Evolutionary conservation across 23 tunicate genomes (phyloP), one percentile per base, ranked within the genome.

Genomic region (Halocynthia aurantium): DNA sequence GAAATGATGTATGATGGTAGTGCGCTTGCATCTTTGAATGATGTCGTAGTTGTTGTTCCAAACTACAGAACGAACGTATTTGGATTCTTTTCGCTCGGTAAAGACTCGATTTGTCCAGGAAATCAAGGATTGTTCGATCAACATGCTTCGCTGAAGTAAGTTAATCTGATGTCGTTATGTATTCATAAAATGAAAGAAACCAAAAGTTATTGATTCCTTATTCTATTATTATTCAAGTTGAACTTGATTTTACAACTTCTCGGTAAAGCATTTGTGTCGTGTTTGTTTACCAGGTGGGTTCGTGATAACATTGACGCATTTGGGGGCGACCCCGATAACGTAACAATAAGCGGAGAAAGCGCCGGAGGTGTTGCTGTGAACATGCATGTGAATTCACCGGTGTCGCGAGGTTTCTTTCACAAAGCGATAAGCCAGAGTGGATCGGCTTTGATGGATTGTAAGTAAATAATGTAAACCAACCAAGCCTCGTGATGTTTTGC

Each of bases 391-490:
- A 67, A 75, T 15, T 83, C 86, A 19, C 81, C 86, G 5, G 21
- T 83, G 19, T 75, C 86, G 15, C 57, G 67, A 10, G 86, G 81
- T 8, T 53, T 67, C n/a, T 83, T 83, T 69, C 77, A 84, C 62
- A 84, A 84, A 69, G 88, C 88, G 7, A 70, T 84, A 12, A 84
- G 88, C 67, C 52, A 49, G 11, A 84, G 88, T 84, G 88, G 82
- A 13, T 55, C 57, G 58, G 76, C 75, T 17, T 15, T 63, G 21
- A 55, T 65, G 60, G 44, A 31, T 31, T 4, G 44, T 31, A 31
- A 31, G 44, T 31, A 31, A 31, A 31, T 4, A 31, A 0, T 31
- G 44, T 31, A 31, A 31, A 31, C 44, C 44, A 31, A 31, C 2
- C 44, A 31, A 31, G 44, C 44, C 4, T 31, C 4, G 44, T 31